Evolutionary conservation across 2,888 invertebrate species (phyloP).

Genomic region (Lathronympha strigana): DNA sequence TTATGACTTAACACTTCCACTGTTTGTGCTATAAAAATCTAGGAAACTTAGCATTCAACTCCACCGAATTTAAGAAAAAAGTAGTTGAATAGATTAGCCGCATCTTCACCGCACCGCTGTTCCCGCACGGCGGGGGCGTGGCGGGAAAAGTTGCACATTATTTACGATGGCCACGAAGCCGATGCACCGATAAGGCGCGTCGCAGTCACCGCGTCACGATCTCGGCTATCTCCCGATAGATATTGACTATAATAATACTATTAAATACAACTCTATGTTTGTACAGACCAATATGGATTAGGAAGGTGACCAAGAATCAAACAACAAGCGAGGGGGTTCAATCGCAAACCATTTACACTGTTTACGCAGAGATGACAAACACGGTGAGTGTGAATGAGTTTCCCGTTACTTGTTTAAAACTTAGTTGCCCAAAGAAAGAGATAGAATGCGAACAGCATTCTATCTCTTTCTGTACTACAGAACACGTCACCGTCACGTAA

Average conservation of each 20-base stretch:
- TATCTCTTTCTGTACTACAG: no score
- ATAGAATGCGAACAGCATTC: no score
- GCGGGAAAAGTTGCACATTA: conserved; percentile 83
- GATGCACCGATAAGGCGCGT: conserved; percentile 83
- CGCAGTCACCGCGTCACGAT: conserved; percentile 83
- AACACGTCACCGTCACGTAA: no score
- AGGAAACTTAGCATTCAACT: no score
- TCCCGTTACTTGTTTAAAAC: no score
- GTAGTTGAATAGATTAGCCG: conserved; percentile 23
- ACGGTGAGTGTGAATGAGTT: no score
- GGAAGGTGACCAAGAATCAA: conserved; percentile 1
- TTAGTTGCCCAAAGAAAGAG: no score
- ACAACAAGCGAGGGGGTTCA: no score
- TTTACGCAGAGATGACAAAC: no score
- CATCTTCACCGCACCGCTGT: conserved; percentile 64
- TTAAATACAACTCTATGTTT: conserved; percentile 48
- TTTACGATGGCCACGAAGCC: conserved; percentile 82
- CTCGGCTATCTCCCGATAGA: conserved; percentile 77
- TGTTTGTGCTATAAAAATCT: no score
- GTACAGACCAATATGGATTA: conserved; percentile 59
- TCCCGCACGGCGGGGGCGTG: conserved; percentile 72
- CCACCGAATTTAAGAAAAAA: not conserved
- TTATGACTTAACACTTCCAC: no score
- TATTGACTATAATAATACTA: conserved; percentile 76
- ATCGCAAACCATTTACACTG: no score